Evolutionary conservation across 2,888 invertebrate species (phyloP).

Genomic region (Eupithecia dodoneata): DNA sequence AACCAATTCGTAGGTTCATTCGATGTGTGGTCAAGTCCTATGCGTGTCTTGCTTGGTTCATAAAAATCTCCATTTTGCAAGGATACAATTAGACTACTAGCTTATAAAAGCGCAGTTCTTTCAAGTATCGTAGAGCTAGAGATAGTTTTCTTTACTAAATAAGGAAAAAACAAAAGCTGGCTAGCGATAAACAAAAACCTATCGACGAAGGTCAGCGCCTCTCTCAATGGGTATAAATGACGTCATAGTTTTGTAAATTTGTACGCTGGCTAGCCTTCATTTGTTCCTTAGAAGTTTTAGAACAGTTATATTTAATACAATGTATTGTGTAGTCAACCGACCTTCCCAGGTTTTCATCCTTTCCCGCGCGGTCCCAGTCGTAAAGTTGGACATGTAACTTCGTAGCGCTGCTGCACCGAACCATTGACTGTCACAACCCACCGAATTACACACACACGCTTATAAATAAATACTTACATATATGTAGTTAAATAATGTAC

Average conservation of each 20-base stretch:
- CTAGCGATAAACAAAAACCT: not conserved
- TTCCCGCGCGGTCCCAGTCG: constrained; percentile 96
- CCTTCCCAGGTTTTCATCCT: constrained; percentile 97
- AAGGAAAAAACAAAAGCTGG: constrained; percentile 4
- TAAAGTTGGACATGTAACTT: constrained; percentile 86
- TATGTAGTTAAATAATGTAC: not conserved
- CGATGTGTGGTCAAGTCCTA: constrained; percentile 3
- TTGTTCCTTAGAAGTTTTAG: not conserved
- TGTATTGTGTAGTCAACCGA: constrained; percentile 70
- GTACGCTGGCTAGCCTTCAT: not conserved
- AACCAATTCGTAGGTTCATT: constrained; percentile 16
- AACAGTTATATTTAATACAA: not conserved
- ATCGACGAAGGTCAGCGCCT: not conserved
- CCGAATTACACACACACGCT: constrained; percentile 63
- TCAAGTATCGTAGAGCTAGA: constrained; percentile 38
- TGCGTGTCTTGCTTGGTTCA: constrained; percentile 1
- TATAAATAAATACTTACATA: constrained; percentile 44
- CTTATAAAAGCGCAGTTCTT: constrained; percentile 35
- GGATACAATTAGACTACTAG: not conserved
- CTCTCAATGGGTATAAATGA: not conserved
- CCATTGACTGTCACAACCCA: constrained; percentile 77
- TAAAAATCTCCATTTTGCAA: not conserved
- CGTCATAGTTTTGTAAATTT: constrained; percentile 3
- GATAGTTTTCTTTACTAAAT: not conserved
- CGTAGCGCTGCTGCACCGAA: constrained; percentile 67